phyloP scores from a whole-genome alignment of 2,888 invertebrate species.

The Melanostoma mellinum region DNA sequence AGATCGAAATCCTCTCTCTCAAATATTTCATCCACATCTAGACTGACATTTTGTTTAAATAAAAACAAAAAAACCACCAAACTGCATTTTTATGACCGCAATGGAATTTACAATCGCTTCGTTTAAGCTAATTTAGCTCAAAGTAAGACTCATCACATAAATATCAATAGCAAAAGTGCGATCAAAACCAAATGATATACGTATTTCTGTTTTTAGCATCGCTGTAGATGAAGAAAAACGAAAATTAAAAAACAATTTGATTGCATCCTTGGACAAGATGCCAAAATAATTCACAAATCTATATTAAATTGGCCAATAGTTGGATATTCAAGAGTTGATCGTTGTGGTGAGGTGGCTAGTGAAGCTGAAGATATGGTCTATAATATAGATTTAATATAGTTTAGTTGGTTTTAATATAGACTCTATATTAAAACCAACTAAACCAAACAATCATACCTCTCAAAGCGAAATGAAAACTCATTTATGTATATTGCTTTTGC shows the following conservation, averaged over 20 bases:
- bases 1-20: constrained; percentile 11
- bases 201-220: neutral
- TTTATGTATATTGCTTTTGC: too few relatives aligned
- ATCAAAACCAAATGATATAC: constrained; percentile 41
- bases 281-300: constrained; percentile 58
- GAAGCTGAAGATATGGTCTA: too few relatives aligned
- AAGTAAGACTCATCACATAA: neutral
- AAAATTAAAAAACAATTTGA: constrained; percentile 41
- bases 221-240: constrained; percentile 5
- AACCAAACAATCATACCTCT: too few relatives aligned
- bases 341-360: too few relatives aligned
- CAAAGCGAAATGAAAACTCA: too few relatives aligned
- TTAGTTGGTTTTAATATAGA: too few relatives aligned
- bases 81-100: constrained; percentile 41
- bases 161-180: constrained; percentile 15
- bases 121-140: constrained; percentile 22
- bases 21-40: constrained; percentile 16
- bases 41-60: constrained; percentile 56
- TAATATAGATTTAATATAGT: too few relatives aligned
- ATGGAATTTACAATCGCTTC: constrained; percentile 48
- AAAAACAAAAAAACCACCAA: constrained; percentile 47
- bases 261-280: constrained; percentile 65
- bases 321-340: neutral
- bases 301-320: constrained; percentile 25
- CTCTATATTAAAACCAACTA: too few relatives aligned